A percentile compares a stretch with the other conserved stretches of the same genome.
phyloP scores from a whole-genome alignment of 2,113 vertebrate species.

The Chaetorhynchus papuensis region DNA sequence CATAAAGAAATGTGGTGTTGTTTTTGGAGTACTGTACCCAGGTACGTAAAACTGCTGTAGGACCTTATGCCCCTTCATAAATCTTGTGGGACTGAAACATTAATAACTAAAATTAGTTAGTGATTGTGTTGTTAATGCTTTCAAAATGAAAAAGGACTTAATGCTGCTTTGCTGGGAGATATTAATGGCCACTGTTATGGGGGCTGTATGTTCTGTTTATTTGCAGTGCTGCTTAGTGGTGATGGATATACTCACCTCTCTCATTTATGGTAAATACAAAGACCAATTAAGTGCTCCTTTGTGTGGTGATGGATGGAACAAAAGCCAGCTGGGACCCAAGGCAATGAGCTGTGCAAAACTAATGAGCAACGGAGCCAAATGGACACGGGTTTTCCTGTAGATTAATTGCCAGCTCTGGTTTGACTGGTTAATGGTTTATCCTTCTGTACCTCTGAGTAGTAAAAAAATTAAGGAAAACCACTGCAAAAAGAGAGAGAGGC shows the following conservation, averaged over 20 bases:
- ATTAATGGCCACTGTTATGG: neutral
- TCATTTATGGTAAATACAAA: neutral
- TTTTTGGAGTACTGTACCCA: neutral
- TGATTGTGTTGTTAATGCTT: neutral
- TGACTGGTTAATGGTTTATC: neutral
- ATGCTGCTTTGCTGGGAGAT: neutral
- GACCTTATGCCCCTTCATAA: neutral
- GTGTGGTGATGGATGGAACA: constrained; percentile 10
- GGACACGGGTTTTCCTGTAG: neutral
- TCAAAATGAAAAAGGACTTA: constrained; percentile 3
- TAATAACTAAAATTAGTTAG: neutral
- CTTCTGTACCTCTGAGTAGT: neutral
- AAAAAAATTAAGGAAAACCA: neutral
- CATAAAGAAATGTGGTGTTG: neutral
- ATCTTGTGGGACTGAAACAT: neutral
- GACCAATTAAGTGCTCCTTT: constrained; percentile 43
- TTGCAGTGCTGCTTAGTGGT: neutral
- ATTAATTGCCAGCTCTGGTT: neutral
- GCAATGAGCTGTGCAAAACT: neutral
- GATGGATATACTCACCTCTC: constrained; percentile 33
- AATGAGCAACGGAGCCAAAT: neutral
- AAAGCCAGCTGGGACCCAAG: neutral
- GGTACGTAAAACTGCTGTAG: neutral
- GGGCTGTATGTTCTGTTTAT: neutral
- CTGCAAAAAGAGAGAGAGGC: neutral